Percentiles rank a stretch among this genome's conserved stretches.
phyloP scores from a whole-genome alignment of 2,888 invertebrate genomes.

The Caenorhabditis virilis region DNA sequence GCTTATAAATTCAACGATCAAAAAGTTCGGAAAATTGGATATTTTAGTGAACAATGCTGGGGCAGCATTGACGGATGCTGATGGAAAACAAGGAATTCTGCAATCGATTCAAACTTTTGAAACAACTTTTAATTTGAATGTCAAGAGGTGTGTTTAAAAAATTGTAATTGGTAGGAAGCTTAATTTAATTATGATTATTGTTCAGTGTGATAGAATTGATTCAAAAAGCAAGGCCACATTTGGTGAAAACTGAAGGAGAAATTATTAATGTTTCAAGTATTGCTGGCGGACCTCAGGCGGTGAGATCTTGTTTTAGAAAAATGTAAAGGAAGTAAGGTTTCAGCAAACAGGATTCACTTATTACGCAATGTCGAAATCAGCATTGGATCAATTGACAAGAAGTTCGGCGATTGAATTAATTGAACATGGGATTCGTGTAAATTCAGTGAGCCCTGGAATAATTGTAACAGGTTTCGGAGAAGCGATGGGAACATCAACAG shows the following conservation, averaged over 20 bases:
- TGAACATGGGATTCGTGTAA: constrained; percentile 21
- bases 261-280: constrained; percentile 29
- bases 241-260: constrained; percentile 23
- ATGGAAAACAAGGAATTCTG: constrained; percentile 2
- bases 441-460: constrained; percentile 18
- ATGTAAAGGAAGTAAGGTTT: too few species aligned
- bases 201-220: constrained; percentile 23
- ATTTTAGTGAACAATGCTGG: constrained; percentile 28
- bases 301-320: too few species aligned
- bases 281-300: constrained; percentile 13
- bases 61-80: constrained; percentile 7
- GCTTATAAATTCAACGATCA: constrained; percentile 9
- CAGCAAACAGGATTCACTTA: neutral
- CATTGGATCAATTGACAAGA: constrained; percentile 24
- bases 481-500: constrained; percentile 13
- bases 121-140: constrained; percentile 11
- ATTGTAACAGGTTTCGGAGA: constrained; percentile 14
- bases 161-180: too few species aligned
- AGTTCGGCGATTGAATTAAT: constrained; percentile 18
- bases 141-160: too few species aligned
- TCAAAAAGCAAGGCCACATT: constrained; percentile 10
- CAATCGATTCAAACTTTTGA: constrained; percentile 7
- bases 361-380: constrained; percentile 30
- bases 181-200: neutral
- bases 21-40: constrained; percentile 17